Conservation (phyloP, 2,113 vertebrate species). For the Equus przewalskii region DNA sequence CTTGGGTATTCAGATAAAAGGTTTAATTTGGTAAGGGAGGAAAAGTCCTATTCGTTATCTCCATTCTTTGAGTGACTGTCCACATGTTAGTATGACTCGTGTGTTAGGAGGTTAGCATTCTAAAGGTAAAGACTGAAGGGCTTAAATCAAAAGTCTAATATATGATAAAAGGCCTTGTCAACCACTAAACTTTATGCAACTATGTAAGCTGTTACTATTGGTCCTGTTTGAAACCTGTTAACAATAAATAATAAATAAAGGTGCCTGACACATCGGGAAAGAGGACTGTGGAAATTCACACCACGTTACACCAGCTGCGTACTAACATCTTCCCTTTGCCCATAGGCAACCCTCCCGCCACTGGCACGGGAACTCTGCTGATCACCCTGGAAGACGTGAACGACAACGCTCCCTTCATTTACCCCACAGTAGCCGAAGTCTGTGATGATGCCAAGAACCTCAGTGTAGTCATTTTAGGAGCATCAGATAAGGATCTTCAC, state of each 20-base stretch:
- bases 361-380: slow-evolving; percentile 95
- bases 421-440: slow-evolving; percentile 93
- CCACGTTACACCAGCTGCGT: accelerated
- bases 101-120: neutral
- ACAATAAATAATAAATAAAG: too few relatives aligned
- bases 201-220: accelerated
- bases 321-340: neutral
- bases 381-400: slow-evolving; percentile 96
- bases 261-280: accelerated
- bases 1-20: neutral
- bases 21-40: neutral
- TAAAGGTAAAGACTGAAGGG: neutral
- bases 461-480: slow-evolving; percentile 94
- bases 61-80: neutral
- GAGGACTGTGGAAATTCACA: accelerated
- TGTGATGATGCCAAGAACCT: slow-evolving; percentile 96
- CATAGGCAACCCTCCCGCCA: slow-evolving; percentile 94
- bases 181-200: neutral
- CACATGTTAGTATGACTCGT: neutral
- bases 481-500: slow-evolving; percentile 94
- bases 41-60: neutral
- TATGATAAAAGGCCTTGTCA: neutral
- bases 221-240: neutral
- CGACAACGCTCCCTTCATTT: slow-evolving; percentile 95
- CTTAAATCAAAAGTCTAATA: neutral